Evolutionary conservation across 2,888 invertebrate genomes (phyloP).

Genomic region (Xanthorhoe spadicearia): DNA sequence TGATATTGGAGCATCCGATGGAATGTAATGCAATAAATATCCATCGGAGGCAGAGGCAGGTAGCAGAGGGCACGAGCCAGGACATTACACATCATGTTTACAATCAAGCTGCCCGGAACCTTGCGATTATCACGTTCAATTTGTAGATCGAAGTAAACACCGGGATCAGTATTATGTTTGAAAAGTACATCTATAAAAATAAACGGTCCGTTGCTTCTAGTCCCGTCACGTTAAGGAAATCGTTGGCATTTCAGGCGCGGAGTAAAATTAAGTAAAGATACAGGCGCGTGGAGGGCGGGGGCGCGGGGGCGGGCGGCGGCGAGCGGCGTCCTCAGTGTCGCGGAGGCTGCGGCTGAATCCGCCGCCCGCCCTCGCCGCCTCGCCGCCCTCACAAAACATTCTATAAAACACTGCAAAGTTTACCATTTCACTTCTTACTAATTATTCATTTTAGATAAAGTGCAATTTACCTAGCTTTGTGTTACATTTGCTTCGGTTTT

Average conservation of each 20-base stretch:
- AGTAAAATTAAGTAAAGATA: constrained; percentile 78
- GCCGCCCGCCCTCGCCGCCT: constrained; percentile 71
- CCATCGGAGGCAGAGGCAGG: constrained; percentile 44
- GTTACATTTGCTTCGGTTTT: no score
- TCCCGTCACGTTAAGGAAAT: constrained; percentile 66
- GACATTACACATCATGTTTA: constrained; percentile 54
- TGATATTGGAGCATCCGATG: constrained; percentile 58
- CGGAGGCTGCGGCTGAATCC: constrained; percentile 79
- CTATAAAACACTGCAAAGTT: constrained; percentile 45
- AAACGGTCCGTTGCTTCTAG: constrained; percentile 49
- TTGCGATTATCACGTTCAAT: constrained; percentile 39
- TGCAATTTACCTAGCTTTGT: not conserved
- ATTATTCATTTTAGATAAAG: not conserved
- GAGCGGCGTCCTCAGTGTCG: constrained; percentile 73
- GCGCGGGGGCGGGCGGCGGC: constrained; percentile 49
- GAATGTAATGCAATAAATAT: constrained; percentile 58
- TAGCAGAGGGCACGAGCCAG: constrained; percentile 45
- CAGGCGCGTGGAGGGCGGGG: constrained; percentile 62
- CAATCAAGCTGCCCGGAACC: constrained; percentile 48
- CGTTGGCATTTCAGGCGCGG: constrained; percentile 69
- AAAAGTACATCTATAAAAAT: constrained; percentile 48
- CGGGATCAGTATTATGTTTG: constrained; percentile 40
- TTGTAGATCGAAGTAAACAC: constrained; percentile 30
- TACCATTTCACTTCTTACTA: constrained; percentile 25
- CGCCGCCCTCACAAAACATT: constrained; percentile 64